These are phyloP conservation scores for Dryobotodes eremita DNA, from an alignment of 2,888 invertebrate species.

Conservation along the genomic window DNA sequence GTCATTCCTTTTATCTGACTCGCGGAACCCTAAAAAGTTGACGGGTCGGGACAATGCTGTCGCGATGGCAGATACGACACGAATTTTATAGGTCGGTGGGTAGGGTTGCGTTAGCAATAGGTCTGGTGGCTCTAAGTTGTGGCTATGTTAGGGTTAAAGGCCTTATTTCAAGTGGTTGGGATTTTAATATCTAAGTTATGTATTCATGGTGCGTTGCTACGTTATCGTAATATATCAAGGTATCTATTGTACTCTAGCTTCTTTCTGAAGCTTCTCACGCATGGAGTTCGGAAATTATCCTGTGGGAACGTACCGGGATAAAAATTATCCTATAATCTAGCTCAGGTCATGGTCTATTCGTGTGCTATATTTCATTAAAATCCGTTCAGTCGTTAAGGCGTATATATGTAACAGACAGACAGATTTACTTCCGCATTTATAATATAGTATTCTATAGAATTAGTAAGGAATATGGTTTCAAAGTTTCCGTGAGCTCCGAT, in stretches of 20 bases:
- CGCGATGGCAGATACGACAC: slow-evolving; percentile 72
- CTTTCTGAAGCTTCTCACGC: background rate
- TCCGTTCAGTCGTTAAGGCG: background rate
- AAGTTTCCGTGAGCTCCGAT: background rate
- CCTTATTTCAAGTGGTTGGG: slow-evolving; percentile 15
- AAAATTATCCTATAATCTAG: background rate
- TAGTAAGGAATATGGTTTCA: background rate
- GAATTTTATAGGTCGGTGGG: slow-evolving; percentile 67
- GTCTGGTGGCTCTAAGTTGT: slow-evolving; percentile 34
- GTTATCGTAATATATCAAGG: background rate
- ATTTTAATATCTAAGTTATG: slow-evolving; percentile 14
- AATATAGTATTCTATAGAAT: background rate
- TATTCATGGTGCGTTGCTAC: background rate
- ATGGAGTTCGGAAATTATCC: background rate
- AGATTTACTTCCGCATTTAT: background rate
- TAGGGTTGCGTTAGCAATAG: slow-evolving; percentile 41
- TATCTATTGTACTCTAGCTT: background rate
- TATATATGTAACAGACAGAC: too few species aligned
- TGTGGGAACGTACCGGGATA: background rate
- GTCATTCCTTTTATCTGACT: slow-evolving; percentile 15
- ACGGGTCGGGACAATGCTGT: slow-evolving; percentile 61
- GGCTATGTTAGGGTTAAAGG: slow-evolving; percentile 30
- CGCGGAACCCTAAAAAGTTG: slow-evolving; percentile 62
- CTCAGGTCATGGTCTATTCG: background rate
- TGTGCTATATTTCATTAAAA: background rate